Evolutionary conservation across 2,113 vertebrate genomes (phyloP).

Genomic region (Mohoua ochrocephala): DNA sequence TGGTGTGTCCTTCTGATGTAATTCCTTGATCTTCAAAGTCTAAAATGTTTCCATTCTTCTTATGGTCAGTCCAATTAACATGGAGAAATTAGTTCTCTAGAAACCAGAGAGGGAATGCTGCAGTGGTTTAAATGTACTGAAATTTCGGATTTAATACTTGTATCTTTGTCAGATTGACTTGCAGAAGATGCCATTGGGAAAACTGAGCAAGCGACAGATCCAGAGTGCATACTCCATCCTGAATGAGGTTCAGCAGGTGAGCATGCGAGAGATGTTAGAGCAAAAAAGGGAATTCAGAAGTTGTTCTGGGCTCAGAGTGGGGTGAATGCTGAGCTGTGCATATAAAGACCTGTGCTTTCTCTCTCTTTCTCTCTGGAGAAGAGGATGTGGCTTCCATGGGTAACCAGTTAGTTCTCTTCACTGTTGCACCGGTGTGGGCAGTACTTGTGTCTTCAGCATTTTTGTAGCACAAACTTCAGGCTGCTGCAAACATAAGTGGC

Average conservation of each 20-base stretch:
- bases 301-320: neutral
- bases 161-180: constrained; percentile 86
- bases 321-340: neutral
- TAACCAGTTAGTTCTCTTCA: neutral
- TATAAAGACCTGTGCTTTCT: neutral
- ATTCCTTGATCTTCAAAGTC: neutral
- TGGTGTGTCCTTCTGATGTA: neutral
- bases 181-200: constrained; percentile 97
- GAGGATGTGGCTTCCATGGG: neutral
- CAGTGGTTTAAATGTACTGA: neutral
- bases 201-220: constrained; percentile 96
- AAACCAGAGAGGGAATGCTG: neutral
- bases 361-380: neutral
- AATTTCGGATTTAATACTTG: neutral
- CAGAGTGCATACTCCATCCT: constrained; percentile 96
- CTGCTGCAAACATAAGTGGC: neutral
- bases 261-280: neutral
- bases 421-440: neutral
- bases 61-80: neutral
- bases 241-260: constrained; percentile 93
- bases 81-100: neutral
- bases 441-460: neutral
- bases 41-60: neutral
- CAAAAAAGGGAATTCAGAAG: neutral
- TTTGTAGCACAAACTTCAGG: neutral